Evolutionary conservation across 92 coral and sea anemone genomes (phyloP).

Genomic region (Paragorgia papillata): DNA sequence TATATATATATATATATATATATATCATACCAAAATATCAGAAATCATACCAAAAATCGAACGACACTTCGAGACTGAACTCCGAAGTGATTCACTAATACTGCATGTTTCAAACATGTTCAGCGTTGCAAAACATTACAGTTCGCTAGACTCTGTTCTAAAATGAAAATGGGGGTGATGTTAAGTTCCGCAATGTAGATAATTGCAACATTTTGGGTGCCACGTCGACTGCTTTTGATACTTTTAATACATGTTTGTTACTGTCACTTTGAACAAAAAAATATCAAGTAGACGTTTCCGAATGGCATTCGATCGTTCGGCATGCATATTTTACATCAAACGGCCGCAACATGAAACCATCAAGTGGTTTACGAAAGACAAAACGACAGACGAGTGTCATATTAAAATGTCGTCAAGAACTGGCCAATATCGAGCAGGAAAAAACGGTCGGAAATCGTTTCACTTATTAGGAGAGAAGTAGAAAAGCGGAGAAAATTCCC

Average conservation of each 20-base stretch:
- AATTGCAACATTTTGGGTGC: constrained; percentile 34
- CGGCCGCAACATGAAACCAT: constrained; percentile 41
- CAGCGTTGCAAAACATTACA: no score
- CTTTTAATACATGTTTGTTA: constrained; percentile 1
- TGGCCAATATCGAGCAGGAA: constrained; percentile 13
- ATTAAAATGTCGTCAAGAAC: constrained; percentile 7
- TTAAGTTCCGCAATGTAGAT: constrained; percentile 17
- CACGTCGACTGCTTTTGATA: constrained; percentile 1
- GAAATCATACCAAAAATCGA: constrained; percentile 5
- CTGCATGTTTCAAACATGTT: neutral
- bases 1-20: no score
- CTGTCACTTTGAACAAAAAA: neutral
- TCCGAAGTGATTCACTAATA: neutral
- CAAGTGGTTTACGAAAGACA: constrained; percentile 16
- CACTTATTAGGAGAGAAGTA: neutral
- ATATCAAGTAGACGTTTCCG: neutral
- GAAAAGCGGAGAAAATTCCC: neutral
- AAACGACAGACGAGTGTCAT: constrained; percentile 40
- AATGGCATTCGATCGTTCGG: constrained; percentile 1
- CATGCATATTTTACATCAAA: neutral
- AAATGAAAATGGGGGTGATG: neutral
- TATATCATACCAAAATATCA: constrained; percentile 26
- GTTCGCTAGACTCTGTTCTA: no score
- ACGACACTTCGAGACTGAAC: neutral
- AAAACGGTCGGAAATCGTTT: neutral